phyloP scores from a whole-genome alignment of 2,113 vertebrate genomes.

The Fregetta grallaria region DNA sequence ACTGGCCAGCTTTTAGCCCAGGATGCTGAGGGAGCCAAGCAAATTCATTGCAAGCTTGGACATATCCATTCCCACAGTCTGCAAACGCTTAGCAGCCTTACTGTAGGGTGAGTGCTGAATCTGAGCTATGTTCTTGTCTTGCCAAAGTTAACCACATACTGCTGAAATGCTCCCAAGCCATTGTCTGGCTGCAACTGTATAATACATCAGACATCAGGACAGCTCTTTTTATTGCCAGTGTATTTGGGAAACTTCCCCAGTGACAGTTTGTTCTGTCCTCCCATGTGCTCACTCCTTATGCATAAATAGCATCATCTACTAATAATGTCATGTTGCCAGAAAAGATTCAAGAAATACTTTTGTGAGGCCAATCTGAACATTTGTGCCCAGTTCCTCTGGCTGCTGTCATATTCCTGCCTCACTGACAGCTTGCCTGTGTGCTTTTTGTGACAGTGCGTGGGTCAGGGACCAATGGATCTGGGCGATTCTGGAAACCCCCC shows the following conservation, averaged over 20 bases:
- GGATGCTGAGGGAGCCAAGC: neutral
- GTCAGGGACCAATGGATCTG: neutral
- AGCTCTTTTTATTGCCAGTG: neutral
- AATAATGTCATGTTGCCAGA: neutral
- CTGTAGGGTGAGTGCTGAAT: neutral
- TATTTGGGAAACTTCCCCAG: neutral
- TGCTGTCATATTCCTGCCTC: neutral
- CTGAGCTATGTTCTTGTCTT: neutral
- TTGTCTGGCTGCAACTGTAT: neutral
- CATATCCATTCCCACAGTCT: neutral
- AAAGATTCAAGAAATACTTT: neutral
- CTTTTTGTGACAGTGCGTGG: neutral
- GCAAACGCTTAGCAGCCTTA: neutral
- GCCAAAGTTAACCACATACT: neutral
- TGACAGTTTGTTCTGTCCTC: neutral
- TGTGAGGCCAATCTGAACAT: neutral
- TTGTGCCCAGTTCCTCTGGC: neutral
- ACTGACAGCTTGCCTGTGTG: neutral
- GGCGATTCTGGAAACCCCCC: neutral
- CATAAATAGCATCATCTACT: neutral
- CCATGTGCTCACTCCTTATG: neutral
- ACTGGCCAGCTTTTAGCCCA: neutral
- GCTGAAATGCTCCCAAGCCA: slow-evolving; percentile 10
- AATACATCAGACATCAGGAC: neutral
- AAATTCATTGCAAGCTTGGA: neutral